Evolutionary conservation across 2,113 vertebrate species (phyloP).

Genomic region (Vimba vimba): DNA sequence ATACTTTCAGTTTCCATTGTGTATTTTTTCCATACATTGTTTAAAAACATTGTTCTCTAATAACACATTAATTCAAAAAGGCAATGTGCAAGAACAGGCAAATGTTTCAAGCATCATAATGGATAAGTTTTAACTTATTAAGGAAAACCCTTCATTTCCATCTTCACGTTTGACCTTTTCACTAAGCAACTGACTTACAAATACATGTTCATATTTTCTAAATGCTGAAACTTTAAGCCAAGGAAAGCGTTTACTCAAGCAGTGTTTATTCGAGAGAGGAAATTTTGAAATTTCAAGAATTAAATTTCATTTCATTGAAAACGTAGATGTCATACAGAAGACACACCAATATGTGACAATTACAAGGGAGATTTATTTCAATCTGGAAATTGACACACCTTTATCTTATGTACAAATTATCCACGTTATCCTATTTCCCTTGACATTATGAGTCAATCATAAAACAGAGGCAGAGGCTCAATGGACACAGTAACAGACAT

Average conservation of each 20-base stretch:
- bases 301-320: too few relatives aligned
- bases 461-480: not conserved
- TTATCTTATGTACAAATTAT: conserved; percentile 4
- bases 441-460: not conserved
- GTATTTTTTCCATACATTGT: not conserved
- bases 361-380: conserved; percentile 32
- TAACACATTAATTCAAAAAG: not conserved
- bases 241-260: not conserved
- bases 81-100: not conserved
- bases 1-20: not conserved
- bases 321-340: not conserved
- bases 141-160: not conserved
- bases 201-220: not conserved
- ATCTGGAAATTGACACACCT: conserved; percentile 6
- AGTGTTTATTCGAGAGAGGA: not conserved
- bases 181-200: not conserved
- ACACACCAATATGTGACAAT: not conserved
- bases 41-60: not conserved
- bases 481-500: conserved; percentile 9
- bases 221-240: not conserved
- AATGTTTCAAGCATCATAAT: not conserved
- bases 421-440: not conserved
- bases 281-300: too few relatives aligned
- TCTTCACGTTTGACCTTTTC: not conserved
- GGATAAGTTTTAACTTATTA: not conserved